Conservation (phyloP, 2,113 vertebrate genomes). For the Dipodomys ordii region DNA sequence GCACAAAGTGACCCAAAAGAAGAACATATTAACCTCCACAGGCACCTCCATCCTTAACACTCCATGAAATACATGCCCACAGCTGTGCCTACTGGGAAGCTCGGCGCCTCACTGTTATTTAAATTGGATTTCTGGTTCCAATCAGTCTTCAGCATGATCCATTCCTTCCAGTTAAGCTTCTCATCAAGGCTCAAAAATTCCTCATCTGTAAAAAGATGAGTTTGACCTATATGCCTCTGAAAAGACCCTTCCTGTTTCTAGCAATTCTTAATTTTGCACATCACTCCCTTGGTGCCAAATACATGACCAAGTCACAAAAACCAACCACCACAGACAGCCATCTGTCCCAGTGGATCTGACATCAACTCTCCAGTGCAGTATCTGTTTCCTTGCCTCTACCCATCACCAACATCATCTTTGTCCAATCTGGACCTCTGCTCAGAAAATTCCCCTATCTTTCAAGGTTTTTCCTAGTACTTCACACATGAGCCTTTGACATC, state of each 20-base stretch:
- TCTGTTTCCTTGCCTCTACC: neutral
- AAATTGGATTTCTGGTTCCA: slow-evolving; percentile 31
- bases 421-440: neutral
- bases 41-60: neutral
- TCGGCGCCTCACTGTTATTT: neutral
- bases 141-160: neutral
- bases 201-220: slow-evolving; percentile 2
- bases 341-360: neutral
- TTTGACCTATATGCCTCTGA: neutral
- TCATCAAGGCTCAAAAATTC: slow-evolving; percentile 22
- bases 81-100: neutral
- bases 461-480: neutral
- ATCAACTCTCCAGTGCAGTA: neutral
- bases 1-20: neutral
- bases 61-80: neutral
- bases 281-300: neutral
- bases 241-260: neutral
- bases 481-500: neutral
- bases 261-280: neutral
- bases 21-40: neutral
- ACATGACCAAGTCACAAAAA: neutral
- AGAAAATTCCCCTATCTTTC: neutral
- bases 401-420: neutral
- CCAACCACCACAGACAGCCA: too few relatives aligned
- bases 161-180: slow-evolving; percentile 32